A percentile compares a stretch with the other conserved stretches of the same genome.
Conservation (phyloP, 2,888 invertebrate species). For the Thyatira batis region DNA sequence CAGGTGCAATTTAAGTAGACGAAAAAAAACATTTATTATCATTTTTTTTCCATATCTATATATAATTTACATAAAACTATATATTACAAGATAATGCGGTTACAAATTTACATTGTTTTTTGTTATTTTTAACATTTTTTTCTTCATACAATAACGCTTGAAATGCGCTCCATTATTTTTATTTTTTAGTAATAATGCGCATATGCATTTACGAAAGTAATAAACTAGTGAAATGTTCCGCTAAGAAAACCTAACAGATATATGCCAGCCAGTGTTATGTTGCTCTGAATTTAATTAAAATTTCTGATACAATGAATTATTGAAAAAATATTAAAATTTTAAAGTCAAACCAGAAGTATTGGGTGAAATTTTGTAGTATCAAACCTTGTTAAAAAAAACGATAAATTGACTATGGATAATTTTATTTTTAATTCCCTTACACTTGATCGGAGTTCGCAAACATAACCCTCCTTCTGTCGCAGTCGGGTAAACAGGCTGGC, state of each 20-base stretch:
- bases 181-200: slow-evolving; percentile 11
- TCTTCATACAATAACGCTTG: slow-evolving; percentile 22
- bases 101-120: slow-evolving; percentile 50
- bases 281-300: too few relatives aligned
- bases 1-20: slow-evolving; percentile 41
- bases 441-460: too few relatives aligned
- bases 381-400: too few relatives aligned
- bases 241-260: slow-evolving; percentile 25
- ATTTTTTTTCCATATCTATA: slow-evolving; percentile 23
- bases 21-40: slow-evolving; percentile 32
- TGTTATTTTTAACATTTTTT: slow-evolving; percentile 20
- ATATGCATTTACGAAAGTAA: slow-evolving; percentile 18
- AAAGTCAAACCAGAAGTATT: too few relatives aligned
- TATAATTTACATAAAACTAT: slow-evolving; percentile 64
- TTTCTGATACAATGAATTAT: too few relatives aligned
- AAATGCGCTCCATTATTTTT: slow-evolving; percentile 17
- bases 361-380: too few relatives aligned
- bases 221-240: slow-evolving; percentile 19
- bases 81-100: slow-evolving; percentile 59
- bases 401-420: too few relatives aligned
- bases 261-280: slow-evolving; percentile 13
- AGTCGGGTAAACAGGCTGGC: not conserved
- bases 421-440: too few relatives aligned
- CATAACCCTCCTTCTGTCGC: too few relatives aligned
- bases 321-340: too few relatives aligned